Evolutionary conservation across 2,113 vertebrate species (phyloP).

Genomic region (Mormoops blainvillei): DNA sequence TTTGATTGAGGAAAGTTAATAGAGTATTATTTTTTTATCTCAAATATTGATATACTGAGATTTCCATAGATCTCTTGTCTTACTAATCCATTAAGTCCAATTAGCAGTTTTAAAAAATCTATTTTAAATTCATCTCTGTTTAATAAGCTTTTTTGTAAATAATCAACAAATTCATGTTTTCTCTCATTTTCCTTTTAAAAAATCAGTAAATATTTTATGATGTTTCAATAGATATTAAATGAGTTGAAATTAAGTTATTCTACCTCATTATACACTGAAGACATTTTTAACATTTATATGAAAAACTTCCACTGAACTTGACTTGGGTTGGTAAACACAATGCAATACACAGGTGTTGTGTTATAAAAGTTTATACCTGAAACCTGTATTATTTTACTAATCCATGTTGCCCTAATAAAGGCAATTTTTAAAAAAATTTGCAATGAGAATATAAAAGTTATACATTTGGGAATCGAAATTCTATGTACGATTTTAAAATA

Average conservation of each 20-base stretch:
- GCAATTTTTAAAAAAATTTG: no score
- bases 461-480: neutral
- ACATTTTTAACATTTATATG: neutral
- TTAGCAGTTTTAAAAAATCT: constrained; percentile 8
- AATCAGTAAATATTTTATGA: neutral
- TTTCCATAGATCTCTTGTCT: neutral
- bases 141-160: neutral
- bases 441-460: neutral
- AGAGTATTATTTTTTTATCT: neutral
- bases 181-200: neutral
- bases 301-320: neutral
- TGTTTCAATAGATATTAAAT: neutral
- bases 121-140: neutral
- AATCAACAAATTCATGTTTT: neutral
- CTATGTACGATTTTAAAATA: neutral
- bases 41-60: neutral
- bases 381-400: no score
- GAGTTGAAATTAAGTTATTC: neutral
- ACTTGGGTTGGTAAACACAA: neutral
- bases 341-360: no score
- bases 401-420: no score
- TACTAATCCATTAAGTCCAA: neutral
- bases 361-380: no score
- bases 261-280: neutral
- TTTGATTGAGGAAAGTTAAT: neutral